Evolutionary conservation across 2,888 invertebrate genomes (phyloP).

Genomic region (Chelonus formosanus): DNA sequence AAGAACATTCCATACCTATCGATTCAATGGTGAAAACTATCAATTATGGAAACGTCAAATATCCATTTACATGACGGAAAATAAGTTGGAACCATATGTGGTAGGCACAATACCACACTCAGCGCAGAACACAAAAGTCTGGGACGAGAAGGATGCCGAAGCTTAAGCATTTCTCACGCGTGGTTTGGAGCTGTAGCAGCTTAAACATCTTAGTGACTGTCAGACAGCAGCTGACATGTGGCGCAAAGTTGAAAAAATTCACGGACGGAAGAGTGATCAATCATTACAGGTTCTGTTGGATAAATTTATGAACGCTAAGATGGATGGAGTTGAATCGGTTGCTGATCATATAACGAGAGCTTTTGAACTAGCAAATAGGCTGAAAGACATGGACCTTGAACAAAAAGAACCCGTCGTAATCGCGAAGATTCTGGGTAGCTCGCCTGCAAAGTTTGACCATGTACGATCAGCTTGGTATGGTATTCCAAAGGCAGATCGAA

Average conservation of each 20-base stretch:
- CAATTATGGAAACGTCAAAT: constrained; percentile 36
- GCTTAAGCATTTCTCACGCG: constrained; percentile 35
- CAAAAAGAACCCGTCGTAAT: too few species aligned
- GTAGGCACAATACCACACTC: constrained; percentile 12
- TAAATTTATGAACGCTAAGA: background rate
- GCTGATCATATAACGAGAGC: too few species aligned
- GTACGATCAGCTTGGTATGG: too few species aligned
- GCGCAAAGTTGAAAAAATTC: constrained; percentile 16
- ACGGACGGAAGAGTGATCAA: constrained; percentile 25
- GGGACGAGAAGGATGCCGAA: constrained; percentile 33
- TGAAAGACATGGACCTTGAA: too few species aligned
- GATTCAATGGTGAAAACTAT: constrained; percentile 34
- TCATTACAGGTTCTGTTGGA: constrained; percentile 9
- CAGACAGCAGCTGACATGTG: constrained; percentile 24
- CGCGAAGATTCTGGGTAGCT: too few species aligned
- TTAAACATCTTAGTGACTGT: constrained; percentile 32
- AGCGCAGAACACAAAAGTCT: constrained; percentile 3
- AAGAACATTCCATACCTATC: constrained; percentile 33
- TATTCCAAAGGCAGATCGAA: too few species aligned
- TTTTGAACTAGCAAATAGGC: too few species aligned
- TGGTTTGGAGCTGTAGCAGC: constrained; percentile 35
- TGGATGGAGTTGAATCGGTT: too few species aligned
- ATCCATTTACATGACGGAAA: constrained; percentile 35
- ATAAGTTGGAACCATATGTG: constrained; percentile 27
- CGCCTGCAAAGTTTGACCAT: too few species aligned